phyloP scores from a whole-genome alignment of 1,140 invertebrate species.

The Stratiolaelaps scimitus region DNA sequence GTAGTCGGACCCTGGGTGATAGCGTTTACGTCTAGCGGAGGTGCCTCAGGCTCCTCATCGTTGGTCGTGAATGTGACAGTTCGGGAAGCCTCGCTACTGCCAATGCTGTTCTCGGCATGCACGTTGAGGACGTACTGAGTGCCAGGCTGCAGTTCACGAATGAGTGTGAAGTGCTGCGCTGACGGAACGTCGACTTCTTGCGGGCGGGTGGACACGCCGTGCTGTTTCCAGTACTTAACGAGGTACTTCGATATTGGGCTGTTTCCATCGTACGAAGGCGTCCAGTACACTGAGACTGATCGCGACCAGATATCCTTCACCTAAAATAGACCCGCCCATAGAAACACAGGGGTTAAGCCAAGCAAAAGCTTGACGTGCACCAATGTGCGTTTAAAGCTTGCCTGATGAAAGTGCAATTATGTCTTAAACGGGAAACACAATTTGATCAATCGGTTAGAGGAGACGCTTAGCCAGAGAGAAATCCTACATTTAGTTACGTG shows the following conservation, averaged over 20 bases:
- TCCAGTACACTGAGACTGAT: conserved; percentile 64
- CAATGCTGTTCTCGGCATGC: not conserved
- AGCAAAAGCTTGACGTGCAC: no score
- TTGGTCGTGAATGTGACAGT: conserved; percentile 19
- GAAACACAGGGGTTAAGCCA: no score
- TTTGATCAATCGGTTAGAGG: no score
- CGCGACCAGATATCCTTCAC: conserved; percentile 43
- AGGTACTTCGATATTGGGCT: conserved; percentile 75
- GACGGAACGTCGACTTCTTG: conserved; percentile 18
- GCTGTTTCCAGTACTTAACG: conserved; percentile 78
- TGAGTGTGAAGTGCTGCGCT: conserved; percentile 25
- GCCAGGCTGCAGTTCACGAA: conserved; percentile 15
- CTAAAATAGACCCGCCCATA: not conserved
- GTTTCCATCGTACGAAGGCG: conserved; percentile 82
- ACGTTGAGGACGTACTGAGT: conserved; percentile 24
- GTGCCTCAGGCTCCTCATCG: conserved; percentile 39
- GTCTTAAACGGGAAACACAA: no score
- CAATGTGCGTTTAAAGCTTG: no score
- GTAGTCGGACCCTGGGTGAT: conserved; percentile 39
- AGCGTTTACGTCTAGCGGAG: conserved; percentile 40
- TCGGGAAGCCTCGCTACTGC: conserved; percentile 6
- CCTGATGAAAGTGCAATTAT: no score
- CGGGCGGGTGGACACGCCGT: conserved; percentile 44
- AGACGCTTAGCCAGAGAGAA: no score
- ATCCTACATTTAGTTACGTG: conserved; percentile 30